A percentile compares a stretch with the other conserved stretches of the same genome.
phyloP scores from a whole-genome alignment of 2,797 vertebrate genomes.

The Pangasius djambal region DNA sequence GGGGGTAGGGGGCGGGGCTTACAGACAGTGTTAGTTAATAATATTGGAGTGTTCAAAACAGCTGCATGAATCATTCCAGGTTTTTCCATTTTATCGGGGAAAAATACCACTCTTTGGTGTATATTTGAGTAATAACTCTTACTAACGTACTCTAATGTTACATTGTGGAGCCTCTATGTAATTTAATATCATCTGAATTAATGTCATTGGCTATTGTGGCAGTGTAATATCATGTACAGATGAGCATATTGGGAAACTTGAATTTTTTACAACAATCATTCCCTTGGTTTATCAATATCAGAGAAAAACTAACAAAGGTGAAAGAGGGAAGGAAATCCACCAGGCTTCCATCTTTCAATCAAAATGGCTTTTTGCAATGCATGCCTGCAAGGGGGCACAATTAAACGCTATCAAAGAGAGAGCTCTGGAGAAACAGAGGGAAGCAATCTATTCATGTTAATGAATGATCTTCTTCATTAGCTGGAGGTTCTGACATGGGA shows the following conservation, averaged over 20 bases:
- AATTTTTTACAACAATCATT: background rate
- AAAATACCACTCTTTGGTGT: background rate
- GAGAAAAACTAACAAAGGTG: background rate
- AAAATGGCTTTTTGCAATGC: background rate
- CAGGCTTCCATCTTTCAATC: background rate
- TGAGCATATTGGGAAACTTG: too few species aligned
- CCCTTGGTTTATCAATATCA: conserved; percentile 7
- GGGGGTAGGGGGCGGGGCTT: background rate
- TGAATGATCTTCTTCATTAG: conserved; percentile 64
- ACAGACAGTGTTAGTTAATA: background rate
- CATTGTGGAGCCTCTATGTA: background rate
- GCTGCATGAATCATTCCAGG: background rate
- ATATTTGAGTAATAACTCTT: background rate
- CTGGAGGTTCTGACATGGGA: conserved; percentile 63
- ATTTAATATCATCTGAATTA: background rate
- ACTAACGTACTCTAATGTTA: background rate
- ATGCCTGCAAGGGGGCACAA: background rate
- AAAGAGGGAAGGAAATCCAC: background rate
- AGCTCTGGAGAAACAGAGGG: conserved; percentile 23
- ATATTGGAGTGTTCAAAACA: background rate
- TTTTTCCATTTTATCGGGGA: background rate
- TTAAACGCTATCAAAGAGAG: conserved; percentile 12
- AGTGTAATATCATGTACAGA: background rate
- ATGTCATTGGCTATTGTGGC: background rate
- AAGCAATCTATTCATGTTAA: conserved; percentile 63